phyloP scores from a whole-genome alignment of 2,797 vertebrate genomes.

The Pseudopleuronectes americanus region DNA sequence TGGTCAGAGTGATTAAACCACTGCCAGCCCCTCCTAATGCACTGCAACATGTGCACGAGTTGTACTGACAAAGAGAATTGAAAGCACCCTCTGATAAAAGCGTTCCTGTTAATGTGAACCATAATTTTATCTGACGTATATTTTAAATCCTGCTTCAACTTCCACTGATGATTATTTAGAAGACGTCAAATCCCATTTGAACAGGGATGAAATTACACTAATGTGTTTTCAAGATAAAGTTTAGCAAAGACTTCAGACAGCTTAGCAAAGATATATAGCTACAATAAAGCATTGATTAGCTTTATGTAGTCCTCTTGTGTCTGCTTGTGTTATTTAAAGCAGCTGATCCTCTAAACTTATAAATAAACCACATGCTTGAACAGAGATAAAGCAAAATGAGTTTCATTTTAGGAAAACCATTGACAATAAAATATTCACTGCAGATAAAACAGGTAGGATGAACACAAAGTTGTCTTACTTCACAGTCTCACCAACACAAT shows the following conservation, averaged over 20 bases:
- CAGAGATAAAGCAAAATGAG: too few relatives aligned
- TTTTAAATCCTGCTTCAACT: slow-evolving; percentile 8
- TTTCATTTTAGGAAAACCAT: too few relatives aligned
- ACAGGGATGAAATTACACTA: background rate
- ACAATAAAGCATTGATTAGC: background rate
- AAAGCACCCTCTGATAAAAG: slow-evolving; percentile 2
- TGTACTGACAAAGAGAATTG: slow-evolving; percentile 4
- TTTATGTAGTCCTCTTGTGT: background rate
- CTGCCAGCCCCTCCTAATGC: background rate
- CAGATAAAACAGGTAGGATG: too few relatives aligned
- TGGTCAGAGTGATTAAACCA: slow-evolving; percentile 3
- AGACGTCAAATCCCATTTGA: background rate
- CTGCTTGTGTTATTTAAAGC: background rate
- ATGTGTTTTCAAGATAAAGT: background rate
- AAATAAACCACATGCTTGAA: too few relatives aligned
- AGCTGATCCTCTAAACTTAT: background rate
- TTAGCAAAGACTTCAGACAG: background rate
- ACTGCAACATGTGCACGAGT: background rate
- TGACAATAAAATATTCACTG: too few relatives aligned
- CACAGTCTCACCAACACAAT: background rate
- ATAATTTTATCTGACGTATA: background rate
- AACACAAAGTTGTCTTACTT: too few relatives aligned
- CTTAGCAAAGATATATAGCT: background rate
- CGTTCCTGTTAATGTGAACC: background rate
- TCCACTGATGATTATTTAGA: slow-evolving; percentile 6